Conservation (phyloP, 2,797 vertebrate genomes). For the Lagorchestes hirsutus region DNA sequence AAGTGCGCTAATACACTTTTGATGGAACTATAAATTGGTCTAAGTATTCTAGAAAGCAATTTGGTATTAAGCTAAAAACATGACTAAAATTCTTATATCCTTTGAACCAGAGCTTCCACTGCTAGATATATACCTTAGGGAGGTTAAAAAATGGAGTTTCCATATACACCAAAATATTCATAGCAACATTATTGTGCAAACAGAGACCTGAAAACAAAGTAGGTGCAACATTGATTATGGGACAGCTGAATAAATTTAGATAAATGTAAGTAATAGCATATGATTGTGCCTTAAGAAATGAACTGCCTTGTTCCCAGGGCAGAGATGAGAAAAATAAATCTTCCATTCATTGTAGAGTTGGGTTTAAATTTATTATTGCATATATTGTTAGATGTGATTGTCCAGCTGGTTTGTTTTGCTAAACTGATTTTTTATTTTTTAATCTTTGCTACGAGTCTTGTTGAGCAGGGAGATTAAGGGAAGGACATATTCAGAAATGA, state of each 20-base stretch:
- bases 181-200: neutral
- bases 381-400: neutral
- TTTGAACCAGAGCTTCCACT: neutral
- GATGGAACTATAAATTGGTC: neutral
- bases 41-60: neutral
- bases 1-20: neutral
- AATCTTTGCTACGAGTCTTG: neutral
- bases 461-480: neutral
- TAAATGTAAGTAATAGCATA: neutral
- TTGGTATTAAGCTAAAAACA: neutral
- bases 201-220: neutral
- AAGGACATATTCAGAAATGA: neutral
- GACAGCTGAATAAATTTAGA: neutral
- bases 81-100: neutral
- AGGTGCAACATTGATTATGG: neutral
- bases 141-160: neutral
- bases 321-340: neutral
- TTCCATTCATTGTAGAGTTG: neutral
- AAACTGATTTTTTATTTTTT: neutral
- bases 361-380: neutral
- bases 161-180: neutral
- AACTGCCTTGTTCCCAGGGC: neutral
- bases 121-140: neutral
- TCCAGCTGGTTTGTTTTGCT: neutral
- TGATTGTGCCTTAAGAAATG: neutral